Evolutionary conservation across 2,888 invertebrate genomes (phyloP).

Genomic region (Acrobeloides nanus): DNA sequence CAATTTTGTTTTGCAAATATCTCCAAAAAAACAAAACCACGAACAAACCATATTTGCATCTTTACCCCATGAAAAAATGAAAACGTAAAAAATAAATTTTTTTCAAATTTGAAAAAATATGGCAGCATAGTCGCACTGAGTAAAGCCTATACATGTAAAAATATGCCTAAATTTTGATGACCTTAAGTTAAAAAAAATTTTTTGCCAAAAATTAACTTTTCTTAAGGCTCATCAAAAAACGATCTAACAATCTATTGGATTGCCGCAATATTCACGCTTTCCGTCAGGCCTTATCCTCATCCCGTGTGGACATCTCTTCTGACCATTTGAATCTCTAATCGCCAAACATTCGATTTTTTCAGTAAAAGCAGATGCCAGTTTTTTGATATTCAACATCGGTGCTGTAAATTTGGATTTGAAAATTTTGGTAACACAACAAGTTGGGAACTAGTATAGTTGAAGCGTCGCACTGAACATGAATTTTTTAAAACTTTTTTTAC

Average conservation of each 20-base stretch:
- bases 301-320: slow-evolving; percentile 17
- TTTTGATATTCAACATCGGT: neutral
- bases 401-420: slow-evolving; percentile 3
- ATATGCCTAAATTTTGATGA: neutral
- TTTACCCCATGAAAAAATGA: no score
- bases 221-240: neutral
- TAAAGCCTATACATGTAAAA: neutral
- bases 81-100: no score
- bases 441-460: no score
- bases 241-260: slow-evolving; percentile 29
- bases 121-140: no score
- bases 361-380: no score
- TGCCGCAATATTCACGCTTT: slow-evolving; percentile 22
- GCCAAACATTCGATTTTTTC: slow-evolving; percentile 20
- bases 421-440: neutral
- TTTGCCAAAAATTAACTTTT: neutral
- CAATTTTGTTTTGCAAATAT: no score
- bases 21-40: no score
- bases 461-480: no score
- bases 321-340: slow-evolving; percentile 24
- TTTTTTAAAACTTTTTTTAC: no score
- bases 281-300: slow-evolving; percentile 6
- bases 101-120: no score
- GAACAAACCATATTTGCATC: no score
- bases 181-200: neutral